These are phyloP conservation scores for Mythimna loreyi DNA, from an alignment of 2,888 invertebrate genomes.

Conservation along the genomic window DNA sequence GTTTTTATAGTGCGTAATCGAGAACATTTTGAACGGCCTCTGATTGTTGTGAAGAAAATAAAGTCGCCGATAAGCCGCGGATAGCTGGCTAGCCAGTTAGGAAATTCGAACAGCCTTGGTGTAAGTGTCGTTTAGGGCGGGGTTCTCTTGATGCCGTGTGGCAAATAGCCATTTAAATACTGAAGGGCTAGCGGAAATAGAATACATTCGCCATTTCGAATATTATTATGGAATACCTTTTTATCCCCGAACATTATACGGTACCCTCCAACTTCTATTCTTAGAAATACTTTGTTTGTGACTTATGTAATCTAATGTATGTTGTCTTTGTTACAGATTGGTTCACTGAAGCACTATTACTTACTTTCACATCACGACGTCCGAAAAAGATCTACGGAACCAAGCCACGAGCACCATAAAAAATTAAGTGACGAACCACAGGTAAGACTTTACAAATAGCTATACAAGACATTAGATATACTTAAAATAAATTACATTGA, in stretches of 20 bases:
- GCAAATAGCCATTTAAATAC: conserved; percentile 55
- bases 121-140: conserved; percentile 51
- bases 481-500: no score
- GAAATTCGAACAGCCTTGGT: conserved; percentile 53
- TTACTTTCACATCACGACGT: conserved; percentile 96
- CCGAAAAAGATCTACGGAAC: conserved; percentile 95
- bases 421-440: conserved; percentile 93
- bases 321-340: conserved; percentile 94
- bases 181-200: conserved; percentile 41
- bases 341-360: conserved; percentile 96
- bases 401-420: conserved; percentile 94
- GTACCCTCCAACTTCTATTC: not conserved
- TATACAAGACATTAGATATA: not conserved
- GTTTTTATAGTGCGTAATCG: conserved; percentile 70
- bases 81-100: conserved; percentile 57
- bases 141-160: conserved; percentile 41
- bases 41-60: conserved; percentile 64
- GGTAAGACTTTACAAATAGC: conserved; percentile 67
- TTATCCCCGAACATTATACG: not conserved
- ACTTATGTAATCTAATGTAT: conserved; percentile 8
- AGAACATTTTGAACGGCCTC: conserved; percentile 60
- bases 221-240: conserved; percentile 32
- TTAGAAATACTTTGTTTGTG: not conserved
- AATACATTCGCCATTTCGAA: conserved; percentile 25
- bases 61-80: conserved; percentile 55